A percentile compares a stretch with the other conserved stretches of the same genome.
Evolutionary conservation across 2,888 invertebrate genomes (phyloP).

Genomic region (Clunio marinus): DNA sequence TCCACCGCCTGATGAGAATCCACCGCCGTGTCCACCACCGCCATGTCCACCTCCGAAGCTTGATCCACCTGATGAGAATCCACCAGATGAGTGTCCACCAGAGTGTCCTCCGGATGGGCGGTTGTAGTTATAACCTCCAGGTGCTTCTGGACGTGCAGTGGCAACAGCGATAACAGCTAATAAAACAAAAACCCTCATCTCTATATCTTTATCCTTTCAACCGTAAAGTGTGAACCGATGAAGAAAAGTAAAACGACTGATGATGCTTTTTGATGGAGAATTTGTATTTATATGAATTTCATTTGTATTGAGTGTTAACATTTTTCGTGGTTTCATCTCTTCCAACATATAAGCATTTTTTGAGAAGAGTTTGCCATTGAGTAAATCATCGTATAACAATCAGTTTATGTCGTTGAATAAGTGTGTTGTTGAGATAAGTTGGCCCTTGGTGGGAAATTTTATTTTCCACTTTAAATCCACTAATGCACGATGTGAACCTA

Average conservation of each 20-base stretch:
- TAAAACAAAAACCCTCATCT: conserved; percentile 28
- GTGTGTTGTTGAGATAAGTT: conserved; percentile 1
- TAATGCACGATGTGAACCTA: no score
- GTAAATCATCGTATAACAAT: no score
- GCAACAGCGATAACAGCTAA: conserved; percentile 24
- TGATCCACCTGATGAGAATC: not conserved
- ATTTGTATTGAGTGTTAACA: conserved; percentile 26
- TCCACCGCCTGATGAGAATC: not conserved
- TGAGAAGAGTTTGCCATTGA: not conserved
- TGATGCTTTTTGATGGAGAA: conserved; percentile 25
- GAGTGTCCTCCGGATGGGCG: not conserved
- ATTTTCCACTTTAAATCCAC: not conserved
- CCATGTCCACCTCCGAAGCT: not conserved
- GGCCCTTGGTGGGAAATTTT: no score
- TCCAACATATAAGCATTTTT: not conserved
- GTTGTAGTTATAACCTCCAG: conserved; percentile 18
- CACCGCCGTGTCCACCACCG: not conserved
- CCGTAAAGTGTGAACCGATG: not conserved
- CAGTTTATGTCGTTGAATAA: no score
- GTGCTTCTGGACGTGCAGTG: conserved; percentile 13
- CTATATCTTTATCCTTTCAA: not conserved
- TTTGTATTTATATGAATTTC: conserved; percentile 27
- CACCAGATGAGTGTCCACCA: not conserved
- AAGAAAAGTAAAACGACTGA: conserved; percentile 34
- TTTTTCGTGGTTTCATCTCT: conserved; percentile 18